Base-by-base conservation (phyloP, 2,113 vertebrate genomes). In the Prunella fulvescens region DNA sequence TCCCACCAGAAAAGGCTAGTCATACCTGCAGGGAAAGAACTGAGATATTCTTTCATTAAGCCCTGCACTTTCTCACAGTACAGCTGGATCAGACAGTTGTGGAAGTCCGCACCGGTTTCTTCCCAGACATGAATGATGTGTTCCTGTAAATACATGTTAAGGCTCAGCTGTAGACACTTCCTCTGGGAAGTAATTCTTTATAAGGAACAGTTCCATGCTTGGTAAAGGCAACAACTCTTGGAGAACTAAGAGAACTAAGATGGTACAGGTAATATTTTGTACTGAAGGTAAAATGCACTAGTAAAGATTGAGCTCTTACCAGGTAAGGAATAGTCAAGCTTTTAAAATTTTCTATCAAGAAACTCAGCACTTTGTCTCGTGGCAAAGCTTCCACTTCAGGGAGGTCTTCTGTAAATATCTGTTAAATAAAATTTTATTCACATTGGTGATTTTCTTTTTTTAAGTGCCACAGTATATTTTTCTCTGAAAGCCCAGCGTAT, bases 351-450 rank as follows among this genome's bases (percentile, higher is more conserved):
- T 99, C 99, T 93, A 98, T 98, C 96, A 99, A 97, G 97, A 99
- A 99, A 96, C 94, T 96, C 44, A 99, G 98, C 86, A 99, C 99
- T 84, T 97, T 98, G 90, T 99, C 98, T 77, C 99, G 97, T 37
- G 99, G 99, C 48, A 99, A 94, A 28, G 98, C 97, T 97, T 99
- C 99, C 86, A 99, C 99, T 96, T 99, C 99, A 3, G 98, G 98
- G 39, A 99, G 98, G 95, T 99, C 99, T 97, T 99, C 99, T 2
- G 99, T 99, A 95, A 99, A 99, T 96, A 99, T 99, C 99, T 99
- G 97, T 86, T 57, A 86, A 94, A 96, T n/a, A 74, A 94, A 92
- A 86, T 24, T 40, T 79, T 69, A 72, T 78, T 93, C 23, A 69
- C 4, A 82, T 65, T 6, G 19, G 26, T 69, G 20, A 47, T 29